A percentile compares a stretch with the other conserved stretches of the same genome.
Conservation (phyloP, 2,797 vertebrate genomes). For the Sebastes nivosus region DNA sequence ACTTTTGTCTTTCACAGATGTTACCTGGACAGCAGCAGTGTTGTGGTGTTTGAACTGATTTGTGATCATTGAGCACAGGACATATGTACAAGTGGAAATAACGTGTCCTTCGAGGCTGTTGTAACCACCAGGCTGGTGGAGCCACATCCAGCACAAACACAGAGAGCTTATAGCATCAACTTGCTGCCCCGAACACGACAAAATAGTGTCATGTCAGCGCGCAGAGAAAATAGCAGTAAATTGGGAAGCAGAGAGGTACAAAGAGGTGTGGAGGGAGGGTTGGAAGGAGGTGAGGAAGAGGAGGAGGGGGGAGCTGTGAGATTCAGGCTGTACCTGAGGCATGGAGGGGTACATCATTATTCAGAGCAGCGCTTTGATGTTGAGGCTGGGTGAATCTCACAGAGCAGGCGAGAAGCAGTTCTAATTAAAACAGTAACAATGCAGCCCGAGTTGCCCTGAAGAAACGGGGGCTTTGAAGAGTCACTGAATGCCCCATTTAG, state of each 20-base stretch:
- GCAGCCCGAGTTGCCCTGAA: slow-evolving; percentile 63
- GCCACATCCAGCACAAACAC: neutral
- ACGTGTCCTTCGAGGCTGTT: neutral
- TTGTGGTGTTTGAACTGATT: neutral
- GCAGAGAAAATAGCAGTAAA: slow-evolving; percentile 58
- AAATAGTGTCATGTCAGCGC: slow-evolving; percentile 73
- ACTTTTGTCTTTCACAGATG: neutral
- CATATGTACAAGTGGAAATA: neutral
- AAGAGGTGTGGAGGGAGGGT: slow-evolving; percentile 52
- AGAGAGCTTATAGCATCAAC: slow-evolving; percentile 11
- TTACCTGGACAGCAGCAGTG: neutral
- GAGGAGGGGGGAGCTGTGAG: slow-evolving; percentile 11
- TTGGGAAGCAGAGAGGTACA: slow-evolving; percentile 55
- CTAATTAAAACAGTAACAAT: slow-evolving; percentile 81
- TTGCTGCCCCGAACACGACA: slow-evolving; percentile 32
- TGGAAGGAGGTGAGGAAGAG: slow-evolving; percentile 15
- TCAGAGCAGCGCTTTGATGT: slow-evolving; percentile 78
- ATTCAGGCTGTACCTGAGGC: slow-evolving; percentile 78
- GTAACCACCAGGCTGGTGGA: neutral
- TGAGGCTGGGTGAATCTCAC: slow-evolving; percentile 70
- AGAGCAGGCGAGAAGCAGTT: slow-evolving; percentile 69
- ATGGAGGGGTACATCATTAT: slow-evolving; percentile 75
- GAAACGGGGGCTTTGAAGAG: slow-evolving; percentile 74
- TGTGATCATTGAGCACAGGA: neutral
- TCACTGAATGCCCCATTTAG: slow-evolving; percentile 76